Conservation (phyloP, 2,113 vertebrate species). For the Castor canadensis region DNA sequence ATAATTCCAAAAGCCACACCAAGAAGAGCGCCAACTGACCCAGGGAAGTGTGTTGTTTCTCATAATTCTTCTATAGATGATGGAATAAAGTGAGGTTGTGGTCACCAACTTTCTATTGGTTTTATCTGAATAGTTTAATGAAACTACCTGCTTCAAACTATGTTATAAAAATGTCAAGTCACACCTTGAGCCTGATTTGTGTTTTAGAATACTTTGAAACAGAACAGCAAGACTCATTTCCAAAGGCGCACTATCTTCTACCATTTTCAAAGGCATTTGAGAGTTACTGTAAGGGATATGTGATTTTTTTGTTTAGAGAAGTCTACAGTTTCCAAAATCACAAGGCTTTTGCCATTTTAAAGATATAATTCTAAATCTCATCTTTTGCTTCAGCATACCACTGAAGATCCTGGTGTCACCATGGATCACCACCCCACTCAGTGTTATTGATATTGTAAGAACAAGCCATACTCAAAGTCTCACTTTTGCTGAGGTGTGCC, state of each 20-base stretch:
- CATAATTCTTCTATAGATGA: not conserved
- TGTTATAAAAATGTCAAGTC: not conserved
- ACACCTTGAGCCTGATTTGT: not conserved
- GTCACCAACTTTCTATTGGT: not conserved
- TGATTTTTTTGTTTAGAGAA: conserved; percentile 26
- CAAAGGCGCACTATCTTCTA: not conserved
- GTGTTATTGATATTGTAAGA: no score
- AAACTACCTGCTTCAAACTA: conserved; percentile 1
- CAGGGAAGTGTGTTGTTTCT: not conserved
- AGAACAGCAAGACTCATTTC: conserved; percentile 27
- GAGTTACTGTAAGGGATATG: not conserved
- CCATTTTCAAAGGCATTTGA: conserved; percentile 24
- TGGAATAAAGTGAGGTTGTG: not conserved
- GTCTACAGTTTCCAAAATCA: not conserved
- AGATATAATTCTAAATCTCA: conserved; percentile 37
- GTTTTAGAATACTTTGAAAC: conserved; percentile 20
- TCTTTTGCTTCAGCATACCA: no score
- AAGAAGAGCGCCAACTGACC: not conserved
- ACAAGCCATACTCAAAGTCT: no score
- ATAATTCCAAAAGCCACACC: conserved; percentile 11
- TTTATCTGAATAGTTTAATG: conserved; percentile 22
- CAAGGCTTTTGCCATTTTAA: not conserved
- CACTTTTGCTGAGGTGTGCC: no score
- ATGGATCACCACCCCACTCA: no score
- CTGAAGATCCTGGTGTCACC: no score